A percentile compares a stretch with the other conserved stretches of the same genome.
phyloP scores from a whole-genome alignment of 2,113 vertebrate genomes.

The Pteropus alecto region DNA sequence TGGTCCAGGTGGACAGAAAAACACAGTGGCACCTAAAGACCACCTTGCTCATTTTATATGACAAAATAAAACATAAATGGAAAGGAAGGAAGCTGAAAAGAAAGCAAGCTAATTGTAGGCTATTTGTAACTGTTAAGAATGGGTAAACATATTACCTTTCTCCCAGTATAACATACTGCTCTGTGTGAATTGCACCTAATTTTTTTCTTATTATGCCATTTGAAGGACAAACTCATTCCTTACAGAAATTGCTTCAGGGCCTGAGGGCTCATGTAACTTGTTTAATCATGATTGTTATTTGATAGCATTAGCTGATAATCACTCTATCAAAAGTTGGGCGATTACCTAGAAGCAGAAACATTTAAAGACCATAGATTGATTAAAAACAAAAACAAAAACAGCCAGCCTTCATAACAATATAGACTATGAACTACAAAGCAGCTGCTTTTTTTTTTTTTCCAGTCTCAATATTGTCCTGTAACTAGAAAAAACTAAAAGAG shows the following conservation, averaged over 20 bases:
- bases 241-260: constrained; percentile 73
- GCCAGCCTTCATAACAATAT: constrained; percentile 43
- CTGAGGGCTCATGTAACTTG: constrained; percentile 76
- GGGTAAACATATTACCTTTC: constrained; percentile 60
- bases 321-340: constrained; percentile 79
- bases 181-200: constrained; percentile 60
- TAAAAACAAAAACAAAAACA: constrained; percentile 50
- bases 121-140: constrained; percentile 66
- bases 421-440: constrained; percentile 43
- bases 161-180: background rate
- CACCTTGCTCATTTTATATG: background rate
- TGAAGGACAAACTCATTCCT: constrained; percentile 81
- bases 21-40: constrained; percentile 8
- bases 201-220: constrained; percentile 69
- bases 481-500: constrained; percentile 42
- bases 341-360: constrained; percentile 73
- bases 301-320: constrained; percentile 81
- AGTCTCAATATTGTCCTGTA: background rate
- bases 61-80: background rate
- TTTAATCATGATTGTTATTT: constrained; percentile 79
- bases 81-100: constrained; percentile 37
- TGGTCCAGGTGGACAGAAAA: constrained; percentile 53
- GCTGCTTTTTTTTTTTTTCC: constrained; percentile 52
- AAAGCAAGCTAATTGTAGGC: constrained; percentile 36
- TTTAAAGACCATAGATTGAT: constrained; percentile 70